phyloP scores from a whole-genome alignment of 2,797 vertebrate genomes.

The Coregonus suidteri region DNA sequence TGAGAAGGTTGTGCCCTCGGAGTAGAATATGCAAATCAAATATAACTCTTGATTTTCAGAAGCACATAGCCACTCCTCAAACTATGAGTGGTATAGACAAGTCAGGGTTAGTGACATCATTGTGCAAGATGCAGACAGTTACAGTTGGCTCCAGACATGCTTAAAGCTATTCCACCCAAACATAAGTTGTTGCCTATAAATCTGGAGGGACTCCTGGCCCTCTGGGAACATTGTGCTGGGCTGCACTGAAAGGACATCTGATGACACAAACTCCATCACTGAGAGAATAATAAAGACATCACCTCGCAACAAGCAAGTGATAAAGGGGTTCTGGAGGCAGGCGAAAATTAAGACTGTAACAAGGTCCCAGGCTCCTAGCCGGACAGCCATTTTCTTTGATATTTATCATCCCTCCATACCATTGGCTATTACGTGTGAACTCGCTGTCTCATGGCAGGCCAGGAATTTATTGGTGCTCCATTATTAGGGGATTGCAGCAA shows the following conservation, averaged over 20 bases:
- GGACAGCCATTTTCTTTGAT: slow-evolving; percentile 91
- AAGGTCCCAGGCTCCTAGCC: slow-evolving; percentile 81
- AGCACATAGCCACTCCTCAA: neutral
- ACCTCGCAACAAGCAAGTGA: slow-evolving; percentile 89
- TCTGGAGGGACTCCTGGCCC: slow-evolving; percentile 31
- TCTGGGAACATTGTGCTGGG: slow-evolving; percentile 78
- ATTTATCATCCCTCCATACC: slow-evolving; percentile 89
- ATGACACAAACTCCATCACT: slow-evolving; percentile 86
- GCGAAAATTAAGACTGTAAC: slow-evolving; percentile 91
- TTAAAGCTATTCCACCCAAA: slow-evolving; percentile 22
- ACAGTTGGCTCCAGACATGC: slow-evolving; percentile 9
- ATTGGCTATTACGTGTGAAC: slow-evolving; percentile 78
- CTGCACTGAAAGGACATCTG: slow-evolving; percentile 84
- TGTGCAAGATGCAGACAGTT: slow-evolving; percentile 5
- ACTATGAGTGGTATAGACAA: neutral
- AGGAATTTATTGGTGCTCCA: slow-evolving; percentile 91
- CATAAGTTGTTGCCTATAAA: slow-evolving; percentile 49
- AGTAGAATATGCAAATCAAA: too few species aligned
- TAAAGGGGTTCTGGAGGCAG: slow-evolving; percentile 88
- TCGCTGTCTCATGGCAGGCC: slow-evolving; percentile 83
- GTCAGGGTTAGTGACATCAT: slow-evolving; percentile 2
- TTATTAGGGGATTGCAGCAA: slow-evolving; percentile 89
- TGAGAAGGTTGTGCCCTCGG: too few species aligned
- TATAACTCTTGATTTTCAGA: too few species aligned
- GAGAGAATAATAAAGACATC: slow-evolving; percentile 89